These are phyloP conservation scores for Bombyx huttoni DNA, from an alignment of 2,888 invertebrate genomes.

Conservation along the genomic window DNA sequence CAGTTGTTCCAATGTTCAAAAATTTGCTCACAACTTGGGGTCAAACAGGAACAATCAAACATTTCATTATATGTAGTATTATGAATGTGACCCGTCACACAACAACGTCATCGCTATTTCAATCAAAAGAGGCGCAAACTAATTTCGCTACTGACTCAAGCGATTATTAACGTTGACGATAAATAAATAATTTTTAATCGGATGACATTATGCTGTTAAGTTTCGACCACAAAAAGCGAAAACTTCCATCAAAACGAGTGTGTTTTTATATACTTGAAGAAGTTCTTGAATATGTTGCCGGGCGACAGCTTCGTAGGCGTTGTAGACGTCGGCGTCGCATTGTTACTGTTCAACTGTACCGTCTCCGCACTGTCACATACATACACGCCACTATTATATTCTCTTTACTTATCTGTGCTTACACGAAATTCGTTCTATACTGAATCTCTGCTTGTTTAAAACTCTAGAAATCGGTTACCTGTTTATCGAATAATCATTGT, in stretches of 20 bases:
- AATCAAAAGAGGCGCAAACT: too few species aligned
- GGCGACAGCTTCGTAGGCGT: slow-evolving; percentile 85
- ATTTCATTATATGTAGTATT: neutral
- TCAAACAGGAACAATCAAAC: neutral
- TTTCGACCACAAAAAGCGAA: neutral
- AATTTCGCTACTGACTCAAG: neutral
- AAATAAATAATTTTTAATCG: neutral
- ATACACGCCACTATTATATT: slow-evolving; percentile 3
- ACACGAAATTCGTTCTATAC: too few species aligned
- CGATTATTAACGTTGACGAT: neutral
- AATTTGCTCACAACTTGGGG: neutral
- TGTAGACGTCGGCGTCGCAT: slow-evolving; percentile 51
- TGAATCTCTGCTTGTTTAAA: too few species aligned
- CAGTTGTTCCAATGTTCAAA: too few species aligned
- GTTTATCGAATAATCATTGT: too few species aligned
- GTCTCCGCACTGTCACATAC: slow-evolving; percentile 42
- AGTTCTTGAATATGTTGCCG: slow-evolving; percentile 94
- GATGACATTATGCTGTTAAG: neutral
- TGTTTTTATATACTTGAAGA: slow-evolving; percentile 85
- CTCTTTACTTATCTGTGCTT: too few species aligned
- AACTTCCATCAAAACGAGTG: neutral
- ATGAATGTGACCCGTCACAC: too few species aligned
- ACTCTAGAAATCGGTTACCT: too few species aligned
- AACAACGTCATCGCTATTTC: too few species aligned
- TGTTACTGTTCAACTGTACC: slow-evolving; percentile 59